A percentile compares a stretch with the other conserved stretches of the same genome.
Conservation (phyloP, 2,797 vertebrate species). For the Leuciscus waleckii region DNA sequence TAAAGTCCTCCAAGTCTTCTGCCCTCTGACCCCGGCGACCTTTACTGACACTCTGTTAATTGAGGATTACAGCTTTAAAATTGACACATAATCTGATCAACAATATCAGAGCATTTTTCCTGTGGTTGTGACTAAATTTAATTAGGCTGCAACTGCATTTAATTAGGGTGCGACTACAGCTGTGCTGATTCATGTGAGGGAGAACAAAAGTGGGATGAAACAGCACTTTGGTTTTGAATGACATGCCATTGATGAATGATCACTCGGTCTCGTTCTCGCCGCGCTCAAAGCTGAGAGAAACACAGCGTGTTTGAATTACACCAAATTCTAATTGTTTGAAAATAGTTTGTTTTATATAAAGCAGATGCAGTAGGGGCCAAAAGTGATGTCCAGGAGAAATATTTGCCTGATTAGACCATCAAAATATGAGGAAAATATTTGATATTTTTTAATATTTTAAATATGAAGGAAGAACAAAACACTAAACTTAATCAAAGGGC, state of each 20-base stretch:
- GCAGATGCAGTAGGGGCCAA: neutral
- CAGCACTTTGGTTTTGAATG: neutral
- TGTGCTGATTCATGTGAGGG: neutral
- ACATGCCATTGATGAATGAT: neutral
- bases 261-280: no score
- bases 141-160: neutral
- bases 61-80: slow-evolving; percentile 69
- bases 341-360: neutral
- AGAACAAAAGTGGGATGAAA: neutral
- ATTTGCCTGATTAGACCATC: no score
- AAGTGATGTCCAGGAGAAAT: no score
- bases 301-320: neutral
- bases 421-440: no score
- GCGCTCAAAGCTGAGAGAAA: neutral
- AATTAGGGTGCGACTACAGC: neutral
- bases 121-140: neutral
- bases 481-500: no score
- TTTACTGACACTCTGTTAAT: slow-evolving; percentile 70
- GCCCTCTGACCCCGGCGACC: slow-evolving; percentile 70
- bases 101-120: neutral
- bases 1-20: slow-evolving; percentile 90
- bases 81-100: slow-evolving; percentile 40
- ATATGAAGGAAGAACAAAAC: no score
- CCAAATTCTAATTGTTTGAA: neutral
- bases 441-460: no score